phyloP scores from a whole-genome alignment of 2,797 vertebrate species.

The Salarias fasciatus region DNA sequence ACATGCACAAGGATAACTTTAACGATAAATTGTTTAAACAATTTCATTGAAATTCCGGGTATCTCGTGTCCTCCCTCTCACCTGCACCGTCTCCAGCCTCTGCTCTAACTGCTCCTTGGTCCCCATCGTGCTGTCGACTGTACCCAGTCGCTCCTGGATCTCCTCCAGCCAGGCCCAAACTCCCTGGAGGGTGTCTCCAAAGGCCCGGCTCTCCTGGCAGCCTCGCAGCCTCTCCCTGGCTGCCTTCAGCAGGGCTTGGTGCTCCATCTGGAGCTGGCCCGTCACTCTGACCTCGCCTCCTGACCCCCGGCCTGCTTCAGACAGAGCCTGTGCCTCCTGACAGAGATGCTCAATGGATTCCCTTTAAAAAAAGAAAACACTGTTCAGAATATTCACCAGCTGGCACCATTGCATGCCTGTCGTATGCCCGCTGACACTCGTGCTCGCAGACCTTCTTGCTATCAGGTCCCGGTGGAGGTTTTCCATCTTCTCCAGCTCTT shows the following conservation, averaged over 20 bases:
- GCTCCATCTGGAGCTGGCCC: conserved; percentile 86
- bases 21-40: background rate
- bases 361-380: conserved; percentile 70
- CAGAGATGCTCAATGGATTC: conserved; percentile 90
- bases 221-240: conserved; percentile 85
- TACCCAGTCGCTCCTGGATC: conserved; percentile 86
- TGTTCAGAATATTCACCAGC: conserved; percentile 11
- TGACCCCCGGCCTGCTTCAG: conserved; percentile 85
- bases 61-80: conserved; percentile 69
- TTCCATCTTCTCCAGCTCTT: conserved; percentile 90
- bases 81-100: conserved; percentile 90
- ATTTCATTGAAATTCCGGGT: background rate
- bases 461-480: conserved; percentile 90
- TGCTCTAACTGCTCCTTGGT: conserved; percentile 88
- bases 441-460: conserved; percentile 84
- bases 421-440: conserved; percentile 17
- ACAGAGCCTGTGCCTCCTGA: conserved; percentile 88
- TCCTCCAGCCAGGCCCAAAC: conserved; percentile 92
- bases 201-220: conserved; percentile 92
- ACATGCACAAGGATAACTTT: no score
- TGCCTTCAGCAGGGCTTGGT: conserved; percentile 88
- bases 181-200: conserved; percentile 89
- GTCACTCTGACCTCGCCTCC: conserved; percentile 85
- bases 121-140: conserved; percentile 90
- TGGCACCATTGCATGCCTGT: conserved; percentile 4